Evolutionary conservation across 2,797 vertebrate genomes (phyloP).

Genomic region (Thamnophis elegans): DNA sequence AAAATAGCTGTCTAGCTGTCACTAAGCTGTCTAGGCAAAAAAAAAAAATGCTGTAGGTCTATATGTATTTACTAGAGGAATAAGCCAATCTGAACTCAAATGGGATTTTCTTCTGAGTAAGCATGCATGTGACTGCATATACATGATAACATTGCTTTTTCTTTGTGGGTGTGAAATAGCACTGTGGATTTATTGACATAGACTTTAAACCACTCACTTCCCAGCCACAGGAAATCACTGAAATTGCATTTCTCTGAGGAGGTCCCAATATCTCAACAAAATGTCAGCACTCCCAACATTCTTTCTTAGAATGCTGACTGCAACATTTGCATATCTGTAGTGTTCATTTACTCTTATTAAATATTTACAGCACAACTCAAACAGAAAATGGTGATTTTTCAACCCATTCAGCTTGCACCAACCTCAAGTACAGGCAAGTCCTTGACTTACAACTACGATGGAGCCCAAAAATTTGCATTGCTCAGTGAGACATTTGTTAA

Average conservation of each 20-base stretch:
- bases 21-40: background rate
- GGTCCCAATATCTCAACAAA: background rate
- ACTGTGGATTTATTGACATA: background rate
- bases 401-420: background rate
- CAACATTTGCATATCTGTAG: background rate
- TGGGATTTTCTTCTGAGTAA: background rate
- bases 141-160: background rate
- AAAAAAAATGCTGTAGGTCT: background rate
- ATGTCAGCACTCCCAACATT: background rate
- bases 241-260: background rate
- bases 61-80: background rate
- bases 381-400: background rate
- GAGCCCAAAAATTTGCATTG: background rate
- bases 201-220: background rate
- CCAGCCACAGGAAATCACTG: background rate
- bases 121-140: background rate
- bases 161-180: background rate
- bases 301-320: background rate
- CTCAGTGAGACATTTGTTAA: background rate
- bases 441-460: background rate
- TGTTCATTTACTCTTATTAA: background rate
- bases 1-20: background rate
- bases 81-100: background rate
- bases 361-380: background rate
- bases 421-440: background rate